These are phyloP conservation scores for Protonemura montana DNA, from an alignment of 2,888 invertebrate species.

Conservation along the genomic window DNA sequence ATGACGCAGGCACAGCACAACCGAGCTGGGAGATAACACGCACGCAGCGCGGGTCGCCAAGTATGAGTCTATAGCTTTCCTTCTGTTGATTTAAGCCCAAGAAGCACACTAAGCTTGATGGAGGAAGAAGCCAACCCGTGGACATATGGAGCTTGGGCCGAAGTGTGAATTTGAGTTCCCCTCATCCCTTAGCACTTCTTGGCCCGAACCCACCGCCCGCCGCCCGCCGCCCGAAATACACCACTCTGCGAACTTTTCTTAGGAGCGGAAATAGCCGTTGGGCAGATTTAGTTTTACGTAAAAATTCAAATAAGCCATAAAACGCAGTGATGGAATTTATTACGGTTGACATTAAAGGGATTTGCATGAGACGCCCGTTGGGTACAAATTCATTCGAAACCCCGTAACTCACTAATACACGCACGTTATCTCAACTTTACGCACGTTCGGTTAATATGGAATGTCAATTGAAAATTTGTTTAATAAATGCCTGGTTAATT, in stretches of 20 bases:
- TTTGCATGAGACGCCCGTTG: neutral
- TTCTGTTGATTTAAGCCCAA: conserved; percentile 29
- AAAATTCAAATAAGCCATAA: conserved; percentile 7
- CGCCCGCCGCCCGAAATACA: neutral
- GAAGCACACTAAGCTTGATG: neutral
- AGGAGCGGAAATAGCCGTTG: neutral
- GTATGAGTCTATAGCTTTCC: conserved; percentile 14
- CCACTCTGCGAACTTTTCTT: neutral
- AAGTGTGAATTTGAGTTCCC: neutral
- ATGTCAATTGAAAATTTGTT: too few relatives aligned
- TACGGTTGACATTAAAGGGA: neutral
- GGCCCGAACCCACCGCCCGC: neutral
- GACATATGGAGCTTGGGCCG: neutral
- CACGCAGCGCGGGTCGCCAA: neutral
- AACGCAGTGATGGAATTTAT: neutral
- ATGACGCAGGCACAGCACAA: neutral
- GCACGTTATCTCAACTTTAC: too few relatives aligned
- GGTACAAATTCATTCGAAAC: too few relatives aligned
- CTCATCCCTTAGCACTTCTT: conserved; percentile 18
- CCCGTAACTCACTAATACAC: too few relatives aligned
- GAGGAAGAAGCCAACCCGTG: conserved; percentile 25
- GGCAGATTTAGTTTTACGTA: conserved; percentile 12
- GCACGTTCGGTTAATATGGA: too few relatives aligned
- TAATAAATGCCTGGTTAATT: too few relatives aligned
- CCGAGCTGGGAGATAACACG: conserved; percentile 1